Base-by-base conservation (phyloP, 2,797 vertebrate species). In the Sebastiscus albofasciatus region DNA sequence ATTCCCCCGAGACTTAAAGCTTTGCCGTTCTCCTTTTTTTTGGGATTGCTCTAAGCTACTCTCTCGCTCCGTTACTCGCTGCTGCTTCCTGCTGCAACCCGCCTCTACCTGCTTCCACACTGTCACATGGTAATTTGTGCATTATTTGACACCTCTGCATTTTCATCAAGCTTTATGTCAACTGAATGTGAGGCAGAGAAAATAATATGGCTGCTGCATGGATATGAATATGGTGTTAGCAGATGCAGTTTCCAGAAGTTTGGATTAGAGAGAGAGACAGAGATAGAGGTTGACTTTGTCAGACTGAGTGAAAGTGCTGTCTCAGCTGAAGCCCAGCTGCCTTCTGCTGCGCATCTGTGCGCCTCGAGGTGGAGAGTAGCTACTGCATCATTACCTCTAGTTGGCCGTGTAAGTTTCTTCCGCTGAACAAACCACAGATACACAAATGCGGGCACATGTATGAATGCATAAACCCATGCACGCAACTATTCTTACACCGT, bases 1-100 rank as follows among this genome's bases (percentile, higher is more conserved):
- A 93, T 94, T 93, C 94, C 90, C 92, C 82, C 62, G 78, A 90
- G 94, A 94, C 91, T 94, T 93, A 94, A 90, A 90, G 90, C 94
- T 93, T 86, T 84, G 88, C 90, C 64, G 80, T 82, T 88, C 87
- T 92, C 87, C 92, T 93, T 91, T 94, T 94, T 91, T 94, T 93
- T 74, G 80, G 89, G 86, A 90, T 90, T 84, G 81, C 85, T 90
- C 77, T 89, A 90, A 93, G 91, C 91, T 84, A 87, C 87, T 89
- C 83, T 91, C 80, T 86, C 36, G 9, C 80, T 77, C 72, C 2
- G 55, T 90, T 86, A 72, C 82, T 90, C 67, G 49, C 81, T 87
- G 72, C 55, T 70, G 67, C 70, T 75, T 67, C 81, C 79, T 36
- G 52, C 77, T 74, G 58, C 75, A 68, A 46, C 74, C 82, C 33